These are phyloP conservation scores for Brotula barbata DNA, from an alignment of 2,797 vertebrate species.

Conservation along the genomic window DNA sequence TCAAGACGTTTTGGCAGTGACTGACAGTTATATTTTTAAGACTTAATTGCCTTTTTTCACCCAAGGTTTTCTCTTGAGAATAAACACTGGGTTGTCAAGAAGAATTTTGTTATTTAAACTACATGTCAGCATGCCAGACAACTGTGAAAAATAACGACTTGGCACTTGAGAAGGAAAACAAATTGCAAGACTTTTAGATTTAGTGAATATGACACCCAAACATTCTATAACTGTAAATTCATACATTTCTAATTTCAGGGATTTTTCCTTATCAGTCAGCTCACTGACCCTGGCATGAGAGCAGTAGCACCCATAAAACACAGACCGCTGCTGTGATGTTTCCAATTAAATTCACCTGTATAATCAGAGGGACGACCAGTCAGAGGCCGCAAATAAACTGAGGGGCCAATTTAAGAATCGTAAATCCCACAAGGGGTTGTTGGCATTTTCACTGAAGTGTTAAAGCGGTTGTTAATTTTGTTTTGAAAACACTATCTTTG, in stretches of 20 bases:
- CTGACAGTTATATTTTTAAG: slow-evolving; percentile 38
- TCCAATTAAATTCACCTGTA: slow-evolving; percentile 75
- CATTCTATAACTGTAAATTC: not conserved
- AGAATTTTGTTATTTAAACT: slow-evolving; percentile 32
- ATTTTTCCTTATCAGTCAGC: slow-evolving; percentile 23
- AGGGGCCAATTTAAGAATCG: slow-evolving; percentile 66
- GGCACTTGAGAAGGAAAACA: slow-evolving; percentile 34
- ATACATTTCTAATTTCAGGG: slow-evolving; percentile 16
- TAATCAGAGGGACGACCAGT: slow-evolving; percentile 71
- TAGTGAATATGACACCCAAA: slow-evolving; percentile 18
- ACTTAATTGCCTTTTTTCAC: slow-evolving; percentile 8
- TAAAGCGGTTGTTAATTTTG: slow-evolving; percentile 71
- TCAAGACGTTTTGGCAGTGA: slow-evolving; percentile 25
- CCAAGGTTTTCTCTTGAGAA: slow-evolving; percentile 35
- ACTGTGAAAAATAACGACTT: slow-evolving; percentile 21
- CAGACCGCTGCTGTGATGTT: slow-evolving; percentile 59
- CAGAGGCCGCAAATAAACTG: slow-evolving; percentile 69
- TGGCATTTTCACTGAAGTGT: slow-evolving; percentile 74
- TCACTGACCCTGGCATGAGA: slow-evolving; percentile 68
- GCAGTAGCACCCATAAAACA: slow-evolving; percentile 54
- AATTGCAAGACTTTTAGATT: slow-evolving; percentile 14
- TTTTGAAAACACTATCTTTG: slow-evolving; percentile 72
- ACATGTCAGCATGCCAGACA: slow-evolving; percentile 27
- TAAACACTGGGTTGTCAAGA: slow-evolving; percentile 47
- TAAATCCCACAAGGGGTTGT: slow-evolving; percentile 68